Percentiles rank a stretch among this genome's conserved stretches.
Evolutionary conservation across 2,113 vertebrate genomes (phyloP).

Genomic region (Caracal caracal): DNA sequence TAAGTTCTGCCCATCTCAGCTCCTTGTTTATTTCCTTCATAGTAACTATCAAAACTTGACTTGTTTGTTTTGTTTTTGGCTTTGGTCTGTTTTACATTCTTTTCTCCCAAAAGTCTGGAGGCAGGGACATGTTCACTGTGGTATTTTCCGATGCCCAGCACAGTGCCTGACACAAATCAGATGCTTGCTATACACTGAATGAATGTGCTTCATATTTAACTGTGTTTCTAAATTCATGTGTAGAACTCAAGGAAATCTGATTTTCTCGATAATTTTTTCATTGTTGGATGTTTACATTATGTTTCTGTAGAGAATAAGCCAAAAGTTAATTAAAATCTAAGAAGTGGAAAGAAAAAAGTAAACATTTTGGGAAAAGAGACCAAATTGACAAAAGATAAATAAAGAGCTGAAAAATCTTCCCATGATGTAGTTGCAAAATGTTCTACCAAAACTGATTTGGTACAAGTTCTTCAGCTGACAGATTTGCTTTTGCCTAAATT

Average conservation of each 20-base stretch:
- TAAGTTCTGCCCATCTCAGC: not conserved
- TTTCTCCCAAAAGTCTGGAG: not conserved
- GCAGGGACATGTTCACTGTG: not conserved
- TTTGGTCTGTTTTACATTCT: not conserved
- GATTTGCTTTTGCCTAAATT: conserved; percentile 30
- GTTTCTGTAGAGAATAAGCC: not conserved
- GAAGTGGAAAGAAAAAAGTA: not conserved
- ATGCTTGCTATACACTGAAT: not conserved
- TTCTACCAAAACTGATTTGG: conserved; percentile 17
- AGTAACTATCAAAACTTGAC: not conserved
- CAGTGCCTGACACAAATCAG: not conserved
- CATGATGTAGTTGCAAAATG: not conserved
- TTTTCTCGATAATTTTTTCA: not conserved
- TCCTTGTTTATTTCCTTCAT: not conserved
- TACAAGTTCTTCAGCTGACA: not conserved
- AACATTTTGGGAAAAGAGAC: conserved; percentile 26
- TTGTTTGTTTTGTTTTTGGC: not conserved
- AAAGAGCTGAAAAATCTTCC: not conserved
- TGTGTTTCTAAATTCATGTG: not conserved
- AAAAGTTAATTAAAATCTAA: conserved; percentile 42
- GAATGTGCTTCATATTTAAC: not conserved
- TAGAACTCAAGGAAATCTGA: conserved; percentile 14
- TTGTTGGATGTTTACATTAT: conserved; percentile 1
- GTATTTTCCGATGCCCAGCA: not conserved
- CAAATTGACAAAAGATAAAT: conserved; percentile 21